phyloP scores from a whole-genome alignment of 1,140 invertebrate species.

The Heliconius himera region DNA sequence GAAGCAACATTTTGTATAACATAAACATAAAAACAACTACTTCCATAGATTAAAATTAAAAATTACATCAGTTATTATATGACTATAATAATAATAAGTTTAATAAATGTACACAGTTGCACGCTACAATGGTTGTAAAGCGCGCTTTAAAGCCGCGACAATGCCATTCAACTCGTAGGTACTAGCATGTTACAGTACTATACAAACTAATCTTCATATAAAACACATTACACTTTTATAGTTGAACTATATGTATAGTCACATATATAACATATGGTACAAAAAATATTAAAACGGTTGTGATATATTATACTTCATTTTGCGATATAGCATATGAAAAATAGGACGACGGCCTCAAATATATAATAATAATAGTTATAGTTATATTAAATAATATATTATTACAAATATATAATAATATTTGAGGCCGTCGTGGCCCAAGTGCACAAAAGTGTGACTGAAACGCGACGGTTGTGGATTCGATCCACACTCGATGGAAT shows the following conservation, averaged over 20 bases:
- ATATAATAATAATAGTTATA: no score
- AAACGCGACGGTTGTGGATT: no score
- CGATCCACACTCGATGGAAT: no score
- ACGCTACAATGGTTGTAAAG: background rate
- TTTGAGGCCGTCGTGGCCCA: no score
- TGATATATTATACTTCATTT: no score
- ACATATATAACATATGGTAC: background rate
- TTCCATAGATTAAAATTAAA: background rate
- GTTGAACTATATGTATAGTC: background rate
- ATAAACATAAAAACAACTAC: background rate
- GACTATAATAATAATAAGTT: background rate
- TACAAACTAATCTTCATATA: background rate
- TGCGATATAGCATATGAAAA: no score
- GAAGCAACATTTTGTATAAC: no score
- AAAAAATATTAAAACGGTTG: background rate
- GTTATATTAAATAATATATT: no score
- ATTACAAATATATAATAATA: no score
- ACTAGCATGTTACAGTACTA: background rate
- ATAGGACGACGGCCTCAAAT: no score
- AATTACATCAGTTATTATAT: background rate
- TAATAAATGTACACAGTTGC: slow-evolving; percentile 9
- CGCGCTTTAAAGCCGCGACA: background rate
- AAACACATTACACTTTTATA: background rate
- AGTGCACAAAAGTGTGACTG: no score
- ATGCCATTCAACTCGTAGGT: background rate